Conservation (phyloP, 2,888 invertebrate genomes). For the Serripes groenlandicus region DNA sequence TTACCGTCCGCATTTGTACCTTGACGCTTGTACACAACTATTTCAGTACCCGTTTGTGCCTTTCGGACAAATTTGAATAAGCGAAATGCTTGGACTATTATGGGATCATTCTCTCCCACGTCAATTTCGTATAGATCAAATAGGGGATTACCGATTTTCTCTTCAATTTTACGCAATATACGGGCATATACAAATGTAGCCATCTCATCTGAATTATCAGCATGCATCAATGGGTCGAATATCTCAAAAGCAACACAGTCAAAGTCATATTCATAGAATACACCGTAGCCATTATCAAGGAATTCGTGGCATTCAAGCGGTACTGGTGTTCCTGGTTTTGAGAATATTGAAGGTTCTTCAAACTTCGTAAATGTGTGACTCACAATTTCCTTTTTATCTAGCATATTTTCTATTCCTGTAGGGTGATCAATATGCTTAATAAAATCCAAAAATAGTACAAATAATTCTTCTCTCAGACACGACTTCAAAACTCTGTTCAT, state of each 20-base stretch:
- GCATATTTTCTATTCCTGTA: conserved; percentile 13
- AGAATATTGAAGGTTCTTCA: conserved; percentile 15
- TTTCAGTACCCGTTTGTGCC: background rate
- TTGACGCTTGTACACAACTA: conserved; percentile 4
- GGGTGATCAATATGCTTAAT: background rate
- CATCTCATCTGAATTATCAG: background rate
- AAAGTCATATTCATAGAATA: conserved; percentile 52
- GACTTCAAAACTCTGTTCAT: background rate
- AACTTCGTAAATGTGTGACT: conserved; percentile 1
- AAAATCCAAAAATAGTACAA: conserved; percentile 16
- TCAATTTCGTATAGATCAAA: conserved; percentile 47
- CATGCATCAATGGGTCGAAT: conserved; percentile 51
- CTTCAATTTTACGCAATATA: background rate
- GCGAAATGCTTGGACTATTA: conserved; percentile 13
- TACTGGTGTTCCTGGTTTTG: conserved; percentile 62
- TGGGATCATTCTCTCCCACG: conserved; percentile 29
- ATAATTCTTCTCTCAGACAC: conserved; percentile 7
- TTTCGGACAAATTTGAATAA: conserved; percentile 43
- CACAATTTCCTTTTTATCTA: conserved; percentile 30
- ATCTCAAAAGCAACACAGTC: conserved; percentile 66
- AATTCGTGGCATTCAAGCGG: conserved; percentile 57
- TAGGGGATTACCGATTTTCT: background rate
- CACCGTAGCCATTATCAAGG: conserved; percentile 56
- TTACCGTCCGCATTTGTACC: too few relatives aligned
- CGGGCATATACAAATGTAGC: conserved; percentile 8